Evolutionary conservation across 1,140 invertebrate genomes (phyloP).

Genomic region (Drosophila littoralis): DNA sequence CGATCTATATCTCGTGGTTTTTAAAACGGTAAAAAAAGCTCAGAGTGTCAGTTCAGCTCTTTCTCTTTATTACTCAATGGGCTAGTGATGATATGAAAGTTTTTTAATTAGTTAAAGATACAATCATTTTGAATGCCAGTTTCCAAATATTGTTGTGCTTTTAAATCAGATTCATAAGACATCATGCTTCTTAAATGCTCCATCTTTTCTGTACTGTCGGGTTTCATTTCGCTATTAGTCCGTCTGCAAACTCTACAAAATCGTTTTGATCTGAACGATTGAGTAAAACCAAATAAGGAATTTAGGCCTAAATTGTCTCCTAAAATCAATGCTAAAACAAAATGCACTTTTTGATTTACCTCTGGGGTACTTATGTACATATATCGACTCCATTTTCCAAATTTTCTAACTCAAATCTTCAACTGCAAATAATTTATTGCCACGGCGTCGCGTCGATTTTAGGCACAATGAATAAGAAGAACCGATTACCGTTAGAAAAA

Average conservation of each 20-base stretch:
- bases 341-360: background rate
- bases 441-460: too few species aligned
- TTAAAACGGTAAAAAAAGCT: too few species aligned
- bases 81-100: background rate
- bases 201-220: background rate
- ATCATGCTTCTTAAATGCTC: background rate
- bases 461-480: too few species aligned
- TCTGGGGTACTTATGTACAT: background rate
- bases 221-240: background rate
- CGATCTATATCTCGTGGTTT: too few species aligned
- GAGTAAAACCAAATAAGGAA: background rate
- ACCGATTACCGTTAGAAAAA: too few species aligned
- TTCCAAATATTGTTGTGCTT: background rate
- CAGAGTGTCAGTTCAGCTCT: too few species aligned
- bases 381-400: background rate
- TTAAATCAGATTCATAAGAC: background rate
- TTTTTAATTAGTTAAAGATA: background rate
- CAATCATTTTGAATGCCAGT: background rate
- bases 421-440: too few species aligned
- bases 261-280: background rate
- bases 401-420: background rate
- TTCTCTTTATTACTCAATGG: too few species aligned
- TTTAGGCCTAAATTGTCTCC: background rate
- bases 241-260: background rate
- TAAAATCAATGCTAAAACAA: background rate